Conservation (phyloP, 37 sponge, comb jelly and placozoan genomes). For the Diacarnus erythraeanus region DNA sequence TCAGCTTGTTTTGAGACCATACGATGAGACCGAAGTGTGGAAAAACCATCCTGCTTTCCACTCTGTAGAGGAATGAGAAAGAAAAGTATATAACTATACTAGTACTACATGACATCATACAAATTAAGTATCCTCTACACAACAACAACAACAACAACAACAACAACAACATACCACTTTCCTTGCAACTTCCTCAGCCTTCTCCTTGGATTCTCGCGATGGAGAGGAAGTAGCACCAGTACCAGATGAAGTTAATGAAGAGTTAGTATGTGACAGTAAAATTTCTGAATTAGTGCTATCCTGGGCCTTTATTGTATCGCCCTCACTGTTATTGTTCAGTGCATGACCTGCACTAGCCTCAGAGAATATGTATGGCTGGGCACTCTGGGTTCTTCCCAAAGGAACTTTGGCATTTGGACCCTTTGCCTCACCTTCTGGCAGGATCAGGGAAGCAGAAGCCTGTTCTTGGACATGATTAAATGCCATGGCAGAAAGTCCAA, state of each 20-base stretch:
- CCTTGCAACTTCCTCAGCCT: constrained; percentile 61
- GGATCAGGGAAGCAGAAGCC: neutral
- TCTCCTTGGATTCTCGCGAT: constrained; percentile 5
- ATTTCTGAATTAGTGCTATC: neutral
- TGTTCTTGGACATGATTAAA: neutral
- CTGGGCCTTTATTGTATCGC: neutral
- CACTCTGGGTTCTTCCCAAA: constrained; percentile 2
- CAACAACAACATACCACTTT: constrained; percentile 45
- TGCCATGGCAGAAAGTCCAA: neutral
- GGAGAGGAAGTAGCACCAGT: neutral
- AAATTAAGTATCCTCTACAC: too few relatives aligned
- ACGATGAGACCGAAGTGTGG: constrained; percentile 84
- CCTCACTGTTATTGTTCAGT: neutral
- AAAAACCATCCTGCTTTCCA: constrained; percentile 69
- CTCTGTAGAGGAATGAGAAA: constrained; percentile 5
- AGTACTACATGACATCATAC: too few relatives aligned
- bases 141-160: too few relatives aligned
- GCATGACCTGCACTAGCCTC: neutral
- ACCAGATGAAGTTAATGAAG: neutral
- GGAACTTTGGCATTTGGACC: neutral
- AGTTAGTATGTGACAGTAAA: neutral
- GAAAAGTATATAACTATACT: too few relatives aligned
- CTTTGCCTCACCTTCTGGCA: neutral
- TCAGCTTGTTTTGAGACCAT: constrained; percentile 84
- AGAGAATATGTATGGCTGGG: neutral